Evolutionary conservation across 2,797 vertebrate genomes (phyloP).

Genomic region (Linurgus olivaceus): DNA sequence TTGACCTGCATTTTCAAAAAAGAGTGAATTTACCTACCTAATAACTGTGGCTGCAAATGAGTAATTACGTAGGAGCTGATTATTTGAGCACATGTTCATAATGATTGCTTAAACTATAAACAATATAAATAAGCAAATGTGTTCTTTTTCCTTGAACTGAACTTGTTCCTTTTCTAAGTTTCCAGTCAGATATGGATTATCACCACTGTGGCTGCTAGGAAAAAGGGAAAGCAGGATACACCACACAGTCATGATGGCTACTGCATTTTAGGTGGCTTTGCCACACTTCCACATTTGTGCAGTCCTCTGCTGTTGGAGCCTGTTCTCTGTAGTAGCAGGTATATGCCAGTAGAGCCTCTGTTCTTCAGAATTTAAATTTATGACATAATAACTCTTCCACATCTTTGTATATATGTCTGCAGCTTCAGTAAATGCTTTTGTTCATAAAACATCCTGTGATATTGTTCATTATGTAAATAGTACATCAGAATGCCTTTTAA

Average conservation of each 20-base stretch:
- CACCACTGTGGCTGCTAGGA: neutral
- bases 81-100: conserved; percentile 20
- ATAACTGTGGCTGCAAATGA: conserved; percentile 10
- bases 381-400: neutral
- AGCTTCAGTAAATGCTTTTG: neutral
- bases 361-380: neutral
- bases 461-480: neutral
- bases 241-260: accelerated
- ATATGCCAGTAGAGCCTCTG: neutral
- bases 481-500: neutral
- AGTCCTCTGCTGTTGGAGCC: neutral
- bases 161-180: neutral
- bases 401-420: neutral
- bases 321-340: neutral
- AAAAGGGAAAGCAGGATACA: neutral
- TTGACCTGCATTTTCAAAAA: conserved; percentile 20
- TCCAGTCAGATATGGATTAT: neutral
- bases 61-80: conserved; percentile 3
- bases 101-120: neutral
- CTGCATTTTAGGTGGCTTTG: neutral
- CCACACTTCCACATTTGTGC: neutral
- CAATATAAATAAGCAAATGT: conserved; percentile 16
- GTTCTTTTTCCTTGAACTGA: neutral
- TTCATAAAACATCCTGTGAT: neutral
- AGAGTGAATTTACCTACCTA: conserved; percentile 2